These are phyloP conservation scores for Laticauda laticaudata DNA, from an alignment of 2,113 vertebrate genomes.

Conservation along the genomic window DNA sequence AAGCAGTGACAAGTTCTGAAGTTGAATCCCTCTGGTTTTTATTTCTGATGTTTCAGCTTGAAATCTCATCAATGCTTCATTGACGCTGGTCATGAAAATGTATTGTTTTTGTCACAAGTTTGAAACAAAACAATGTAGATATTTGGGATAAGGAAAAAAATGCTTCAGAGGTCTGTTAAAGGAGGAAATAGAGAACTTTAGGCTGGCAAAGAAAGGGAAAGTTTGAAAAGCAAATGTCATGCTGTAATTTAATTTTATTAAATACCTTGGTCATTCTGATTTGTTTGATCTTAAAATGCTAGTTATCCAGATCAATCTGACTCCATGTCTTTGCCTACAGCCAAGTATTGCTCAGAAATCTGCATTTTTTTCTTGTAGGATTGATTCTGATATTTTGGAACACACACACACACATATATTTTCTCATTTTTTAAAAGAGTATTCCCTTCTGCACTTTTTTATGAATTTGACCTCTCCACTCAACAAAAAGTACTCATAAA, in stretches of 20 bases:
- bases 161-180: neutral
- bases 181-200: neutral
- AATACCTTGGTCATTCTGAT: neutral
- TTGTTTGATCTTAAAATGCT: neutral
- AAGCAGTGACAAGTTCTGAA: rapidly evolving
- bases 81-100: neutral
- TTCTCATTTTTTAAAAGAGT: neutral
- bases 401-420: neutral
- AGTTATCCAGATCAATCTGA: neutral
- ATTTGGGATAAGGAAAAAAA: neutral
- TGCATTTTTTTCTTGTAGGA: neutral
- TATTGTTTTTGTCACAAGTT: neutral
- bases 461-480: neutral
- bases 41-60: neutral
- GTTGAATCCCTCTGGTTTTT: neutral
- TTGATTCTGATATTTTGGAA: neutral
- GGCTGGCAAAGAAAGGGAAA: neutral
- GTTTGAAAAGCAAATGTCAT: neutral
- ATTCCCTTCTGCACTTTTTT: neutral
- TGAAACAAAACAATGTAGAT: neutral
- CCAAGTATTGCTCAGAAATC: neutral
- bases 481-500: neutral
- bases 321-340: neutral
- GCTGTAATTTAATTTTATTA: neutral
- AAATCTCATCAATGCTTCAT: neutral